These are phyloP conservation scores for Hydrochoerus hydrochaeris DNA, from an alignment of 2,113 vertebrate genomes.

Conservation along the genomic window DNA sequence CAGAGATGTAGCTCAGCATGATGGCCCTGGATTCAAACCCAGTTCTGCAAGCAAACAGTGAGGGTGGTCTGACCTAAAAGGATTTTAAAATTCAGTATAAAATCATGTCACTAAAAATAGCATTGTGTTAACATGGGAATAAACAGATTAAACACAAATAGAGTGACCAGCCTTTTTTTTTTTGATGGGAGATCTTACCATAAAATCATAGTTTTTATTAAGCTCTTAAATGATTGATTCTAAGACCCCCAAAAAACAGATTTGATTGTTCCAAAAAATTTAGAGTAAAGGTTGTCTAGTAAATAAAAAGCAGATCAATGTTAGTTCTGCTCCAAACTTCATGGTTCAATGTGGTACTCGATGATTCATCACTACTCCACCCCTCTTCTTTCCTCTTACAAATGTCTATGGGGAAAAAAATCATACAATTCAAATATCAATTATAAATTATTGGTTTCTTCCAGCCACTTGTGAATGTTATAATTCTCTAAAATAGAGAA, in stretches of 20 bases:
- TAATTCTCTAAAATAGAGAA: constrained; percentile 70
- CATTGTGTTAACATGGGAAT: background rate
- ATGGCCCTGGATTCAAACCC: background rate
- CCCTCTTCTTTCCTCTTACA: background rate
- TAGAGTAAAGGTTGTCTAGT: background rate
- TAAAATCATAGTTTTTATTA: background rate
- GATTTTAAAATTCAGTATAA: constrained; percentile 22
- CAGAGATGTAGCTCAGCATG: background rate
- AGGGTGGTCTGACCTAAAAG: background rate
- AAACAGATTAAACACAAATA: background rate
- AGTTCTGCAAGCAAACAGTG: background rate
- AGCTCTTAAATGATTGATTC: background rate
- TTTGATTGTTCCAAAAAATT: background rate
- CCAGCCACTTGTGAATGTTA: constrained; percentile 56
- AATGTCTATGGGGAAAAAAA: background rate
- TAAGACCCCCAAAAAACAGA: background rate
- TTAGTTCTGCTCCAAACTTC: background rate
- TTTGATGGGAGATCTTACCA: background rate
- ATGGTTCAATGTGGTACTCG: background rate
- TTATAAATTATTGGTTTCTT: constrained; percentile 56
- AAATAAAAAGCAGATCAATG: background rate
- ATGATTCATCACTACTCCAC: background rate
- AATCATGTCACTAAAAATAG: constrained; percentile 33
- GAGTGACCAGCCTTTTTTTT: background rate
- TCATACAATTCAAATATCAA: constrained; percentile 20